Evolutionary conservation across 2,113 vertebrate species (phyloP).

Genomic region (Chloropsis cyanopogon): DNA sequence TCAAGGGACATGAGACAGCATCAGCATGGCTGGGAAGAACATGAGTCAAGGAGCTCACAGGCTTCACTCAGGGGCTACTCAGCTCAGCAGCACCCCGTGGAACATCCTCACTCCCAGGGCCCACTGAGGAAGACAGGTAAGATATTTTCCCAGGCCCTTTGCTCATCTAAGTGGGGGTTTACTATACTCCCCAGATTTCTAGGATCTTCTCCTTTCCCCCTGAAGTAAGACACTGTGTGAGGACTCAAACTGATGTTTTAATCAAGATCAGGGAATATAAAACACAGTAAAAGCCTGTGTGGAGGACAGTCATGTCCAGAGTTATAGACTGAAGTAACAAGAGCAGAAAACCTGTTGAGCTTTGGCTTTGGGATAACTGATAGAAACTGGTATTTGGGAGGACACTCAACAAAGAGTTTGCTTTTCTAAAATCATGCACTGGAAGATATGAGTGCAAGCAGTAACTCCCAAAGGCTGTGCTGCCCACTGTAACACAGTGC

Average conservation of each 20-base stretch:
- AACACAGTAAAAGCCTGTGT: neutral
- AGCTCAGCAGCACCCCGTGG: neutral
- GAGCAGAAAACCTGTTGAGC: neutral
- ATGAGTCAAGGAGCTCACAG: rapidly evolving
- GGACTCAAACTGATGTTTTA: neutral
- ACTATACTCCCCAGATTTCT: neutral
- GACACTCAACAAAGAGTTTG: neutral
- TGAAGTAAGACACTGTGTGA: neutral
- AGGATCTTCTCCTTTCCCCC: neutral
- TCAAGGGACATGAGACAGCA: neutral
- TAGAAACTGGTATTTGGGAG: neutral
- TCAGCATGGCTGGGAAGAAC: neutral
- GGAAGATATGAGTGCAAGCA: neutral
- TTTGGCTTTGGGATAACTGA: neutral
- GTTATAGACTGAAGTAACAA: neutral
- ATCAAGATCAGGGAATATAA: neutral
- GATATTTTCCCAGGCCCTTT: neutral
- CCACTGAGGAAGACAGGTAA: neutral
- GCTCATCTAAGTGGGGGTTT: neutral
- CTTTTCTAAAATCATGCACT: neutral
- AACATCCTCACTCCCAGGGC: neutral
- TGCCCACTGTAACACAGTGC: neutral
- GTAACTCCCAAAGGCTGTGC: neutral
- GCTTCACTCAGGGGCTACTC: neutral
- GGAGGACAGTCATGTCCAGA: rapidly evolving